Conservation (phyloP, 2,888 invertebrate genomes). For the Nephrocerus scutellatus region DNA sequence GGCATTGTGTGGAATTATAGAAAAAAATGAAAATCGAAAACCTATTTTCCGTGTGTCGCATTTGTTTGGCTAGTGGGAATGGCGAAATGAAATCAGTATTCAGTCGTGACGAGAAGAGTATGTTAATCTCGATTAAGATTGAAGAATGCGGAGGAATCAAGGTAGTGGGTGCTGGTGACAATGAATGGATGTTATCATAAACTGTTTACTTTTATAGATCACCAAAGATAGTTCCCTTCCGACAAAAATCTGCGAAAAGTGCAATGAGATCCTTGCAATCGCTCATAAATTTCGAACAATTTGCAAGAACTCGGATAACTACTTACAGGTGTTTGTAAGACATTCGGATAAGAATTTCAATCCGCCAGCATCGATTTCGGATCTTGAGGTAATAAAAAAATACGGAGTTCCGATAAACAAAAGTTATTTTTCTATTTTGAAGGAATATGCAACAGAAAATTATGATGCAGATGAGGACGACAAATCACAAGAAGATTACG, state of each 20-base stretch:
- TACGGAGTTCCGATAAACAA: too few relatives aligned
- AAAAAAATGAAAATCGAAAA: constrained; percentile 24
- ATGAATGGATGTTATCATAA: background rate
- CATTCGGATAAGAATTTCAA: too few relatives aligned
- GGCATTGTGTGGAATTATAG: too few relatives aligned
- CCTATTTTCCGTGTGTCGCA: constrained; percentile 33
- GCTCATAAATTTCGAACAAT: constrained; percentile 42
- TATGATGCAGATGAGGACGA: constrained; percentile 20
- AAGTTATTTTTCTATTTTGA: background rate
- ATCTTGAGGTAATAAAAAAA: too few relatives aligned
- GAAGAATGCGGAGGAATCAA: constrained; percentile 38
- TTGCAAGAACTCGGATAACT: constrained; percentile 40
- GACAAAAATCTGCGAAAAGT: constrained; percentile 37
- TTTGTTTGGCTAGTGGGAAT: constrained; percentile 33
- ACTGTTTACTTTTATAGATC: constrained; percentile 25
- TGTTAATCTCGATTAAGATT: constrained; percentile 34
- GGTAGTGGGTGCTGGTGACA: constrained; percentile 24
- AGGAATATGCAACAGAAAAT: constrained; percentile 17
- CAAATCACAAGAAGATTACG: constrained; percentile 12
- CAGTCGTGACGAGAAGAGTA: constrained; percentile 24
- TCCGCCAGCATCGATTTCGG: too few relatives aligned
- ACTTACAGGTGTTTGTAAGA: constrained; percentile 35
- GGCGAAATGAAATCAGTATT: constrained; percentile 36
- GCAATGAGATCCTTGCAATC: constrained; percentile 35
- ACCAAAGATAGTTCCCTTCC: constrained; percentile 33